phyloP scores from a whole-genome alignment of 1,140 invertebrate species.

The Panagrolaimus sp. region DNA sequence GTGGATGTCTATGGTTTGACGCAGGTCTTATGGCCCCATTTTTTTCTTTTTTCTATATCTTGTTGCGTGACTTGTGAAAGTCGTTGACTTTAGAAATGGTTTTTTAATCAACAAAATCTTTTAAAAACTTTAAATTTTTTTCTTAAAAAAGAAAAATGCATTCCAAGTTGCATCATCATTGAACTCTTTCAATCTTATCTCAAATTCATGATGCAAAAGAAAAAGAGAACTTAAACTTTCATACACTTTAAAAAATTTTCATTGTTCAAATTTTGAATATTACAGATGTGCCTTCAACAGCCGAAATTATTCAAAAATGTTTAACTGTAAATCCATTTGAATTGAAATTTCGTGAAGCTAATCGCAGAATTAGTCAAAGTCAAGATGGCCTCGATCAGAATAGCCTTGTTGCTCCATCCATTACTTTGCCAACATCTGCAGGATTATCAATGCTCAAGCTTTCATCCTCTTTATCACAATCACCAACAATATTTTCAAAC shows the following conservation, averaged over 20 bases:
- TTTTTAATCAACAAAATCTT: neutral
- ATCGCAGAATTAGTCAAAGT: slow-evolving; percentile 44
- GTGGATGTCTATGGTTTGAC: too few relatives aligned
- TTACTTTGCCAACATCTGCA: slow-evolving; percentile 22
- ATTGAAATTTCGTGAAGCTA: slow-evolving; percentile 50
- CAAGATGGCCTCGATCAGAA: slow-evolving; percentile 25
- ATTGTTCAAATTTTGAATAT: slow-evolving; percentile 13
- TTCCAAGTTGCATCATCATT: neutral
- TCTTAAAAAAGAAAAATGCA: too few relatives aligned
- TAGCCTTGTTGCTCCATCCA: slow-evolving; percentile 22
- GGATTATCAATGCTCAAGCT: slow-evolving; percentile 45
- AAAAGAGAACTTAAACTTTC: too few relatives aligned
- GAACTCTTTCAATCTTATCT: neutral
- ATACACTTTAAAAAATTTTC: slow-evolving; percentile 5
- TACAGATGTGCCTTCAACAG: slow-evolving; percentile 48
- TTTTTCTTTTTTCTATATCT: too few relatives aligned
- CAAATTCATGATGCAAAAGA: slow-evolving; percentile 1
- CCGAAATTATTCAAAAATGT: slow-evolving; percentile 51
- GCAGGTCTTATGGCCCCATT: too few relatives aligned
- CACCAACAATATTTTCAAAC: slow-evolving; percentile 46
- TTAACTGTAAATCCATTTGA: slow-evolving; percentile 47
- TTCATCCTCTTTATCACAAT: slow-evolving; percentile 40
- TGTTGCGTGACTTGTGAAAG: slow-evolving; percentile 15
- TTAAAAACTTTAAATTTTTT: neutral
- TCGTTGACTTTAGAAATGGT: slow-evolving; percentile 18